Base-by-base conservation (phyloP, 2,797 vertebrate genomes). In the Catamblyrhynchus diadema region DNA sequence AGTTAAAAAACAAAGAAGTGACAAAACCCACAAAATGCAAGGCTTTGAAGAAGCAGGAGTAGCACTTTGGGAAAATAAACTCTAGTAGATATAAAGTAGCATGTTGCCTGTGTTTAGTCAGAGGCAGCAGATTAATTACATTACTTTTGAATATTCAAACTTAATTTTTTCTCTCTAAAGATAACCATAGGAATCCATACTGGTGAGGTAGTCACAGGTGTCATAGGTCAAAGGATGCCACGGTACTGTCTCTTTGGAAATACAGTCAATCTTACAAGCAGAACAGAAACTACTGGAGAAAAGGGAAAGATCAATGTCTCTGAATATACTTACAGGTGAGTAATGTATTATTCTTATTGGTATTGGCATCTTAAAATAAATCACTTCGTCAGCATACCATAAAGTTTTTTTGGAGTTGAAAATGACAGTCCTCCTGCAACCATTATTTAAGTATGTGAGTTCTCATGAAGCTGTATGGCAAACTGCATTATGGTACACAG, bases 151-250 rank as follows among this genome's bases (percentile, higher is more conserved):
- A 41, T 74, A 78, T 37, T 71, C 7, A 74, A 42, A 53, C 11
- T 27, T 35, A 18, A 5, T 89, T 74, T 87, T 94, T 91, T 95
- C n/a, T 97, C 60, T 97, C 71, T 84, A 11, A 96, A 99, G 99
- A 99, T 99, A 93, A 99, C 99, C 8, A 99, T 99, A 87, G 99
- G 99, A 59, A 99, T 99, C 95, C 99, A 99, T 90, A 99, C 99
- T 14, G 99, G 99, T 87, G 99, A 99, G 94, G 99, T 99, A n/a
- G 99, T 99, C 94, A 99, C 99, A 1, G 99, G 99, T 57, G 99
- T 99, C 93, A 99, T 99, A 71, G 99, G 99, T 42, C 99, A 99
- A 96, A 98, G 99, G 96, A 99, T 99, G 99, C 99, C 99, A 56
- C 98, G 99, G 61, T 99, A 99, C 85, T 99, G 99, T 96, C 98